Base-by-base conservation (phyloP, 2,888 invertebrate genomes). In the Erynnis tages region DNA sequence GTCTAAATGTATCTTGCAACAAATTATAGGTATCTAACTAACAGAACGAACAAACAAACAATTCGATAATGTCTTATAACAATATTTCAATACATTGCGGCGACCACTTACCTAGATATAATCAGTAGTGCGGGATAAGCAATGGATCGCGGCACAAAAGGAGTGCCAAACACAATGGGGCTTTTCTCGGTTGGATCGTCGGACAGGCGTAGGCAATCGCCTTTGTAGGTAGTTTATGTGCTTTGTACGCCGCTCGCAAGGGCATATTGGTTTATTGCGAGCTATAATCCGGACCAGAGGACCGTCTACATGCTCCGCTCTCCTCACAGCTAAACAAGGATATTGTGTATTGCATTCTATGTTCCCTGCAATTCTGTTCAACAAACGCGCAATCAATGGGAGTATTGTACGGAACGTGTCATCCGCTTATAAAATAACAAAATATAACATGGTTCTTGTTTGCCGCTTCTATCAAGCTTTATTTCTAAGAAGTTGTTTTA, bases 171-270 rank as follows among this genome's bases (percentile, higher is more conserved):
- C 71, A 76, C 77, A 79, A 73, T 73, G 61, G 66, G 57, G 72
- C 69, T 67, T 73, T 69, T 65, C 77, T 69, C 65, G 58, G 62
- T 65, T 61, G 67, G 69, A 65, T 69, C 66, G 65, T 63, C 61
- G 71, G 74, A 71, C 76, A 73, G 64, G 67, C 70, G 56, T 59
- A 69, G 71, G 67, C 74, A 69, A 76, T 73, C 71, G 72, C 69
- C 75, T 82, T 82, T 82, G 79, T 79, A 71, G 69, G 69, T 71
- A 70, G 69, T 71, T 71, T 76, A 71, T 68, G 70, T 74, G 70
- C 67, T 69, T 69, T 67, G 67, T 65, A 61, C 69, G 63, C 58
- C 59, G 54, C 58, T 66, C 59, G 52, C 56, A 46, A 61, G 62
- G 65, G 60, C 58, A 58, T 65, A 63, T 62, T 62, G 61, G 59